Conservation (phyloP, 2,113 vertebrate genomes). For the Apodemus sylvaticus region DNA sequence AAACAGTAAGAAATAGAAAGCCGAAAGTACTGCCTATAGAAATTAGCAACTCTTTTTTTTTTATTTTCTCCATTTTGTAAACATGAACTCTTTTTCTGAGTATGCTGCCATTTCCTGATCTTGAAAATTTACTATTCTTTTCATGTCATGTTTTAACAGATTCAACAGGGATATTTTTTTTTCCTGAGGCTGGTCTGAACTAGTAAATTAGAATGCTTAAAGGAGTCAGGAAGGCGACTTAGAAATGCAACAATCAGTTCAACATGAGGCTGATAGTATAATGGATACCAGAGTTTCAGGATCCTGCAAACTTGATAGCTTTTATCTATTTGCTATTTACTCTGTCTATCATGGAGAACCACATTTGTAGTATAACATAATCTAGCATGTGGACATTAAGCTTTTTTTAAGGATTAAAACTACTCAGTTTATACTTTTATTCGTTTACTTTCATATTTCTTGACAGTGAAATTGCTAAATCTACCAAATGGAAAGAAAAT, state of each 20-base stretch:
- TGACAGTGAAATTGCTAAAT: slow-evolving; percentile 53
- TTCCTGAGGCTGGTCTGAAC: not conserved
- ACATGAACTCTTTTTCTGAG: not conserved
- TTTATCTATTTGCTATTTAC: slow-evolving; percentile 24
- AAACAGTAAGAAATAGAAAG: not conserved
- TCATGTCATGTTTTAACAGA: not conserved
- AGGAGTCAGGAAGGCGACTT: not conserved
- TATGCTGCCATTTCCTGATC: not conserved
- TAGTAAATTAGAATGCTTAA: not conserved
- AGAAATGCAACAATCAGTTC: not conserved
- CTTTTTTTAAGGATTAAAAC: slow-evolving; percentile 71
- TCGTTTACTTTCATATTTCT: slow-evolving; percentile 64
- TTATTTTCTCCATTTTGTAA: not conserved
- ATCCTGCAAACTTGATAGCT: slow-evolving; percentile 5
- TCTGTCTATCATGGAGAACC: slow-evolving; percentile 48
- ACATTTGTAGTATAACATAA: slow-evolving; percentile 46
- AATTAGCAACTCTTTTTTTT: not conserved
- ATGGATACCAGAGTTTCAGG: slow-evolving; percentile 22
- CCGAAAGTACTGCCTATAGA: not conserved
- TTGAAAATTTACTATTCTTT: not conserved
- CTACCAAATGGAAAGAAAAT: slow-evolving; percentile 39
- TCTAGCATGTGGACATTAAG: slow-evolving; percentile 57
- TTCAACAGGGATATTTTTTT: not conserved
- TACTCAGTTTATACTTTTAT: slow-evolving; percentile 48
- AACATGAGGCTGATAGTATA: not conserved